Evolutionary conservation across 2,888 invertebrate genomes (phyloP).

Genomic region (Matsumyia berberina): DNA sequence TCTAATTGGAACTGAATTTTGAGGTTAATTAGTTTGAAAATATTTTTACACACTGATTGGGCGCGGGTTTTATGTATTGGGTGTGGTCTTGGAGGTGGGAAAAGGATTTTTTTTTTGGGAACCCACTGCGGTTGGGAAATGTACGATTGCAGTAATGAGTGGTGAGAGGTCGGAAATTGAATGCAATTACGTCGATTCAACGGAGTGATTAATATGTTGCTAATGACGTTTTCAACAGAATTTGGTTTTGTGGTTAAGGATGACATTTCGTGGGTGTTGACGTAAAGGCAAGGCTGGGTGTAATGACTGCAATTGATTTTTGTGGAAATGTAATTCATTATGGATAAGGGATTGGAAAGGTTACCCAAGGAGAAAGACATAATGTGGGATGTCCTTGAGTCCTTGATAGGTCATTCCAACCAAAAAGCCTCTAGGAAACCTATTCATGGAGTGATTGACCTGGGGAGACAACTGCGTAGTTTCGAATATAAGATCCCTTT

Average conservation of each 20-base stretch:
- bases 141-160: slow-evolving; percentile 15
- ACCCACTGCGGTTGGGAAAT: no score
- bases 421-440: no score
- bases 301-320: no score
- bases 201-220: slow-evolving; percentile 56
- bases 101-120: slow-evolving; percentile 6
- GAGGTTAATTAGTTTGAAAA: slow-evolving; percentile 70
- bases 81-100: background rate
- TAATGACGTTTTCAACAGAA: slow-evolving; percentile 50
- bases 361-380: no score
- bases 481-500: no score
- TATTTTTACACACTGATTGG: slow-evolving; percentile 35
- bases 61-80: background rate
- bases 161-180: slow-evolving; percentile 18
- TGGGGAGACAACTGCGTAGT: no score
- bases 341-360: no score
- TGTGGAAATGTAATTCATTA: no score
- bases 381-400: no score
- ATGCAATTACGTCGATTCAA: slow-evolving; percentile 64
- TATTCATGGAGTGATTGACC: no score
- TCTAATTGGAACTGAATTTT: slow-evolving; percentile 60
- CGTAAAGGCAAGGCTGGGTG: background rate
- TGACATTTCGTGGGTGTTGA: background rate
- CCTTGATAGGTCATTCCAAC: no score
- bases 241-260: slow-evolving; percentile 31